A percentile compares a stretch with the other conserved stretches of the same genome.
These are phyloP conservation scores for Megaceryle maxima DNA, from an alignment of 2,113 vertebrate genomes.

Conservation along the genomic window DNA sequence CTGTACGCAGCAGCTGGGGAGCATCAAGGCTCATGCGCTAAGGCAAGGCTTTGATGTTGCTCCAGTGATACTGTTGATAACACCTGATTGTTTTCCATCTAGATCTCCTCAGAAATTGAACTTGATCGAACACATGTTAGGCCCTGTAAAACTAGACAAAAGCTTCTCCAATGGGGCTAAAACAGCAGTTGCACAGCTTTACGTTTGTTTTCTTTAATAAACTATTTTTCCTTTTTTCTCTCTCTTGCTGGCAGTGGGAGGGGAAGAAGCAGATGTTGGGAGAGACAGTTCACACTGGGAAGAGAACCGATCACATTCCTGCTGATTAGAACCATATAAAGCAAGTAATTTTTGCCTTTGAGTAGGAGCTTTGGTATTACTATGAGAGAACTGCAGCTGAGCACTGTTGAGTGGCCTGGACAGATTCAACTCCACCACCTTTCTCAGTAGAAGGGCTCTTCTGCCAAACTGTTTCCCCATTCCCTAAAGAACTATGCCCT, in stretches of 20 bases:
- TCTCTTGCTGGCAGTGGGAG: neutral
- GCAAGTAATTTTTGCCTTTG: neutral
- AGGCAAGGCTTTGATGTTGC: conserved; percentile 26
- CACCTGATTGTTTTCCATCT: conserved; percentile 55
- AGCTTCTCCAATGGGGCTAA: neutral
- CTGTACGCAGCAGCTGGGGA: neutral
- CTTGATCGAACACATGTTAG: conserved; percentile 46
- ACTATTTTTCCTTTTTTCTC: neutral
- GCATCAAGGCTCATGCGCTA: conserved; percentile 8
- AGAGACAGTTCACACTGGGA: neutral
- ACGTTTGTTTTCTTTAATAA: conserved; percentile 51
- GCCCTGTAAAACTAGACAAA: conserved; percentile 38
- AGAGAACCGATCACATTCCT: neutral
- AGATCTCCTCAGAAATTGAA: conserved; percentile 40
- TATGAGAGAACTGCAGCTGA: neutral
- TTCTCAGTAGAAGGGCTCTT: neutral
- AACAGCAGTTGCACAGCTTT: conserved; percentile 31
- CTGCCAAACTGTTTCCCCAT: neutral
- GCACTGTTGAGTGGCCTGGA: neutral
- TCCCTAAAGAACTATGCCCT: neutral
- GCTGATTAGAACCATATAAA: neutral
- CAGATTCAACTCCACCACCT: neutral
- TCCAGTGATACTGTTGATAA: conserved; percentile 49
- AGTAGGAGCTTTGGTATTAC: neutral
- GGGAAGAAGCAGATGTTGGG: conserved; percentile 1